Base-by-base conservation (phyloP, 2,113 vertebrate genomes). In the Semnornis frantzii region DNA sequence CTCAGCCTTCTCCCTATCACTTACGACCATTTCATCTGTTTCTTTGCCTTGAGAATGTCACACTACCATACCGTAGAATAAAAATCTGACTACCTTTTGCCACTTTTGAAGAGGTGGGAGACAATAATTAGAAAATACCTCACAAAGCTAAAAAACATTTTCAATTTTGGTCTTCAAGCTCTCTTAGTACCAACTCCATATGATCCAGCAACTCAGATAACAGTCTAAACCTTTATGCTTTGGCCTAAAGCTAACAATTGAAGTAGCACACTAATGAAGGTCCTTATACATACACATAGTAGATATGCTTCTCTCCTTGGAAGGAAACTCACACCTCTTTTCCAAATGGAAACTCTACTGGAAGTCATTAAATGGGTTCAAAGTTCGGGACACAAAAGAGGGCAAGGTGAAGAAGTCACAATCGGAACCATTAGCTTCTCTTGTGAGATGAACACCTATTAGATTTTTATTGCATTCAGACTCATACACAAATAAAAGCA, bases 381-480 rank as follows among this genome's bases (percentile, higher is more conserved):
- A 92, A 10, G 17, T 52, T 89, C 79, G 57, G 48, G 33, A 86
- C 33, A 16, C 4, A 33, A 86, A 68, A 39, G 10, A n/a, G 4
- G 4, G 33, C 58, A 75, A 87, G 44, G 52, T 68, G 16, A 84
- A 90, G 87, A 71, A 66, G 42, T 17, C 58, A 82, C 31, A 42
- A 7, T 74, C 57, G 34, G 58, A 89, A 82, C 37, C 88, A n/a
- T 55, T 37, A 78, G 62, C 34, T 85, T 46, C 64, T 10, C 73
- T 64, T 64, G 33, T 15, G 77, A 93, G 42, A 13, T 68, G 54
- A 42, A 69, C 54, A 82, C 39, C 42, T 34, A 54, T n/a, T n/a
- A n/a, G n/a, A n/a, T 72, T 92, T 84, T 76, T 73, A 82, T 18
- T 50, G 27, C 42, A 84, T 62, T 94, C 34, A 27, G 23, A 65